Conservation (phyloP, 2,888 invertebrate species). For the Unio pictorum region DNA sequence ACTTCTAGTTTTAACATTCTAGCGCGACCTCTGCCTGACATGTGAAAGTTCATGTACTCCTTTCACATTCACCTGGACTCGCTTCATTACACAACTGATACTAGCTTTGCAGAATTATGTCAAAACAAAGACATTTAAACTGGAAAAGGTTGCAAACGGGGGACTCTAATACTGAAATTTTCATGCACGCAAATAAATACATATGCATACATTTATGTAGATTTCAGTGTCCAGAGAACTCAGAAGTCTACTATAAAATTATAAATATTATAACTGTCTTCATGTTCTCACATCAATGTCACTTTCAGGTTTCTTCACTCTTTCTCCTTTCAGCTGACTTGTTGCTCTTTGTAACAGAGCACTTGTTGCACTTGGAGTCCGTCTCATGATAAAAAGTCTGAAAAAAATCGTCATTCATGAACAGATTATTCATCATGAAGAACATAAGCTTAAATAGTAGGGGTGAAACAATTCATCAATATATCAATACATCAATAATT, state of each 20-base stretch:
- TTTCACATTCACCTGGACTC: no score
- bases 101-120: not conserved
- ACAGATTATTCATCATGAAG: no score
- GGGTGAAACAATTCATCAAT: no score
- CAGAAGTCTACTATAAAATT: not conserved
- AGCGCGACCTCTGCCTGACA: no score
- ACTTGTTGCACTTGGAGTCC: conserved; percentile 34
- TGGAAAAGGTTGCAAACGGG: not conserved
- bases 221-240: not conserved
- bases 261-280: not conserved
- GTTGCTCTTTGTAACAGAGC: conserved; percentile 57
- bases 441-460: no score
- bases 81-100: no score
- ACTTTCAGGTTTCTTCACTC: conserved; percentile 51
- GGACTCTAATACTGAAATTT: not conserved
- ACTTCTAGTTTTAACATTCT: no score
- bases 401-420: no score
- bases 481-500: no score
- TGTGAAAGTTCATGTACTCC: no score
- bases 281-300: conserved; percentile 39
- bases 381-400: conserved; percentile 6
- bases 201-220: not conserved
- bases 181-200: not conserved
- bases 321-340: conserved; percentile 59
- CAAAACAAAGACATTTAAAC: not conserved